Conservation (phyloP, 1,140 invertebrate genomes). For the Listronotus bonariensis region DNA sequence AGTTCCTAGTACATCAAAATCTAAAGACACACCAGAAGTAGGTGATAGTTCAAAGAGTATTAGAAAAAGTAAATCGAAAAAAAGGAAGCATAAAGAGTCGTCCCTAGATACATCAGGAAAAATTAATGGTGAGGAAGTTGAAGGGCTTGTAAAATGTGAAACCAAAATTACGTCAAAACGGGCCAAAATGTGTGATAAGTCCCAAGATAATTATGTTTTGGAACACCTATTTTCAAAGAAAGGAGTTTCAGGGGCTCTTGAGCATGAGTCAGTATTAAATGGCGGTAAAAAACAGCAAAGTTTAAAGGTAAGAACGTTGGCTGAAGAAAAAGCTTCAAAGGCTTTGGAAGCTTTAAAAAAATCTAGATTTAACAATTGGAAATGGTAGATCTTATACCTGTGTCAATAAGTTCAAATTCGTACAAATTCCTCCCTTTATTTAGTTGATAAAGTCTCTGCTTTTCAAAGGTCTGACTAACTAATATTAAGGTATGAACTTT, state of each 20-base stretch:
- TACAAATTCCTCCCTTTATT: too few species aligned
- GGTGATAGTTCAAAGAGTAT: constrained; percentile 41
- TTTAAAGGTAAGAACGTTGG: constrained; percentile 59
- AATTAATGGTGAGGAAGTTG: constrained; percentile 52
- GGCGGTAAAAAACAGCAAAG: constrained; percentile 55
- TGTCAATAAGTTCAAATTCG: neutral
- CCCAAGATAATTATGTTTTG: constrained; percentile 63
- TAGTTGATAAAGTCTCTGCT: too few species aligned
- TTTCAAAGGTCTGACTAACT: too few species aligned
- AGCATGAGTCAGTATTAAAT: constrained; percentile 63
- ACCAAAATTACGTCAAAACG: constrained; percentile 41
- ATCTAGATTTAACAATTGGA: constrained; percentile 57
- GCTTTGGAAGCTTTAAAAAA: constrained; percentile 61
- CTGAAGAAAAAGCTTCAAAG: constrained; percentile 58
- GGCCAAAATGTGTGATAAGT: constrained; percentile 26
- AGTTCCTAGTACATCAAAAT: constrained; percentile 36
- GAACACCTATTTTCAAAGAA: constrained; percentile 63
- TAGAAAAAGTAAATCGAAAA: constrained; percentile 49
- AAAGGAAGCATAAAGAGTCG: constrained; percentile 42
- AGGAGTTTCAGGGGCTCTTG: constrained; percentile 61
- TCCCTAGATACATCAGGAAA: constrained; percentile 46
- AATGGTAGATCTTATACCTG: constrained; percentile 39
- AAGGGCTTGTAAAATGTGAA: constrained; percentile 51
- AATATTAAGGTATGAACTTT: too few species aligned
- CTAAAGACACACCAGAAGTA: constrained; percentile 42